These are phyloP conservation scores for Aldrovandia affinis DNA, from an alignment of 2,797 vertebrate species.

Conservation along the genomic window DNA sequence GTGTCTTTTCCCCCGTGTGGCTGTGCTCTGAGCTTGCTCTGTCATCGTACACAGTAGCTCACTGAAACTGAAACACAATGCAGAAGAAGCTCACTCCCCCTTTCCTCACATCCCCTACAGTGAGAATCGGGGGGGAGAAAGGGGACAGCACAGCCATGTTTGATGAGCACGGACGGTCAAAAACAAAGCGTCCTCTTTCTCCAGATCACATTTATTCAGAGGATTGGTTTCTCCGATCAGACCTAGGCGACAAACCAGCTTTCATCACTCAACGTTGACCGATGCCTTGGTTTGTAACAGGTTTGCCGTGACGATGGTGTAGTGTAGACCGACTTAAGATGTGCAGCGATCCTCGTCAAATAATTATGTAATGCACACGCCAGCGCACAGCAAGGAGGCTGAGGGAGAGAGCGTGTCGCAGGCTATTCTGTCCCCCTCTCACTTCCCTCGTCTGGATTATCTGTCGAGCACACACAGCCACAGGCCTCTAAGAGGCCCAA, in stretches of 20 bases:
- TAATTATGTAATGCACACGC: no score
- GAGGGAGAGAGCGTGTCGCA: constrained; percentile 52
- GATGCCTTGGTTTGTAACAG: background rate
- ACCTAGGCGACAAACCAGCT: background rate
- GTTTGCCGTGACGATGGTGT: background rate
- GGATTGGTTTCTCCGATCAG: background rate
- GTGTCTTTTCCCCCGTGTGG: background rate
- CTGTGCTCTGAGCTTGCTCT: background rate
- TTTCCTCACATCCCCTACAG: background rate
- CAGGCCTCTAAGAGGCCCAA: constrained; percentile 85
- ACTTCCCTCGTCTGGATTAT: constrained; percentile 40
- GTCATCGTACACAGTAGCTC: background rate
- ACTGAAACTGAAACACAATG: background rate
- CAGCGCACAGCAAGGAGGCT: constrained; percentile 78
- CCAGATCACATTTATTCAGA: background rate
- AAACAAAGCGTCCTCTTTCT: background rate
- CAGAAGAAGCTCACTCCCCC: background rate
- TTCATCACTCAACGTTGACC: background rate
- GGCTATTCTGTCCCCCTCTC: constrained; percentile 20
- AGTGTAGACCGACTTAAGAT: background rate
- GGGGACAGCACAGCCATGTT: no score
- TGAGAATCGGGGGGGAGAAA: background rate
- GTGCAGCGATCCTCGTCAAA: background rate
- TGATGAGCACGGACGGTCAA: background rate
- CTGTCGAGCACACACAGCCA: constrained; percentile 81